phyloP scores from a whole-genome alignment of 1,140 invertebrate species.

The Trinorchestia longiramus region DNA sequence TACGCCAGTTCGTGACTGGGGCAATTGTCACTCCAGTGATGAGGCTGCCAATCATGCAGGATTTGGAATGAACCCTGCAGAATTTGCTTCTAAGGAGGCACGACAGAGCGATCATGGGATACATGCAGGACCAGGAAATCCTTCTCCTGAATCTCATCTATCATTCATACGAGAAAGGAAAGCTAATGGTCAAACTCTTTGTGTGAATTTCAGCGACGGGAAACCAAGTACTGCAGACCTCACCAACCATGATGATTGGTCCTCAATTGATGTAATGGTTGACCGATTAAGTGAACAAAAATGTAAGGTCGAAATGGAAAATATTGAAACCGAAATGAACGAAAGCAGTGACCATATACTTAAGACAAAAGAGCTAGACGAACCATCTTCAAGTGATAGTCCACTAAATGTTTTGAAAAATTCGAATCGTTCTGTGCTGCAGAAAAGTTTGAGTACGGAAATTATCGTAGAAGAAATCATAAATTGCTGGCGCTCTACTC shows the following conservation, averaged over 20 bases:
- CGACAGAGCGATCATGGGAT: slow-evolving; percentile 6
- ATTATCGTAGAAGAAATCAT: slow-evolving; percentile 25
- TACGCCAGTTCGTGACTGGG: background rate
- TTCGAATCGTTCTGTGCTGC: background rate
- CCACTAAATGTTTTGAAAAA: background rate
- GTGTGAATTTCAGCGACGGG: background rate
- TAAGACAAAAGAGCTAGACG: background rate
- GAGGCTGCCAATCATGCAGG: slow-evolving; percentile 1
- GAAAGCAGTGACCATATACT: background rate
- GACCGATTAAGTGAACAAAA: background rate
- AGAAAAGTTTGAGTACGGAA: background rate
- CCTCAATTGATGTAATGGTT: background rate
- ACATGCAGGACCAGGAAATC: background rate
- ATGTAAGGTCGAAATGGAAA: background rate
- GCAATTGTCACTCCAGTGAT: background rate
- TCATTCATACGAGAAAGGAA: background rate
- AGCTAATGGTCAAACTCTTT: background rate
- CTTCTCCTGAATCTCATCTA: background rate
- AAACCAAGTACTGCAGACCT: background rate
- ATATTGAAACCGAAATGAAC: background rate
- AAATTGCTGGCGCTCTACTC: slow-evolving; percentile 8
- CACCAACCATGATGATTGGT: background rate
- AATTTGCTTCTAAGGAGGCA: background rate
- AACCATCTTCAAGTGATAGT: background rate
- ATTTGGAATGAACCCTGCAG: background rate